A percentile compares a stretch with the other conserved stretches of the same genome.
Conservation (phyloP, 2,888 invertebrate species). For the Hydrotaea diabolus region DNA sequence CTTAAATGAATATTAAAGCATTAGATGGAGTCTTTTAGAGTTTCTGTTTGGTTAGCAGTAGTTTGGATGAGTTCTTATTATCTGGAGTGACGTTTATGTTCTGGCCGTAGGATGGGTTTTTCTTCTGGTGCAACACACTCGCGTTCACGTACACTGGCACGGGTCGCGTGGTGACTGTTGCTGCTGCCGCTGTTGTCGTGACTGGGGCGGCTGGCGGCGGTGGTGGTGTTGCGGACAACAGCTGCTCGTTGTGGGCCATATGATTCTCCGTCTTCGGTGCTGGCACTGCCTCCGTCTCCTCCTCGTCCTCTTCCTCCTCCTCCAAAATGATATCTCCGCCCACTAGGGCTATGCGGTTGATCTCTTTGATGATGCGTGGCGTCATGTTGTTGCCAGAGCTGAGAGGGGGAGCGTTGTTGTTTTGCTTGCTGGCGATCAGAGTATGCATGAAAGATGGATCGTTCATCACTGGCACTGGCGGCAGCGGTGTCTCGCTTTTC, state of each 20-base stretch:
- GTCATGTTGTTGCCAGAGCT: slow-evolving; percentile 66
- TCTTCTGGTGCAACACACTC: slow-evolving; percentile 74
- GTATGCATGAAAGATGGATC: slow-evolving; percentile 42
- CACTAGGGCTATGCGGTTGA: slow-evolving; percentile 77
- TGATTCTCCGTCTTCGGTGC: slow-evolving; percentile 22
- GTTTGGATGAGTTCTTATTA: slow-evolving; percentile 71
- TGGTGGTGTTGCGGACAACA: slow-evolving; percentile 1
- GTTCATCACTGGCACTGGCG: slow-evolving; percentile 65
- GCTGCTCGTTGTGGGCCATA: slow-evolving; percentile 44
- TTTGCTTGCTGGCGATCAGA: slow-evolving; percentile 69
- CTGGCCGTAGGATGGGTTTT: slow-evolving; percentile 75
- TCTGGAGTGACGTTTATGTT: slow-evolving; percentile 76
- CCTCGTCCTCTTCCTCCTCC: slow-evolving; percentile 75
- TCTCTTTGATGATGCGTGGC: slow-evolving; percentile 67
- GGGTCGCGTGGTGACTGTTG: slow-evolving; percentile 45
- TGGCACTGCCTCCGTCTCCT: slow-evolving; percentile 31
- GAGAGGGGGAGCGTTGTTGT: slow-evolving; percentile 58
- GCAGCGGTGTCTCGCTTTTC: slow-evolving; percentile 49
- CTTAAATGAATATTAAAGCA: slow-evolving; percentile 73
- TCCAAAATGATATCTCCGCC: slow-evolving; percentile 79
- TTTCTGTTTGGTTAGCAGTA: slow-evolving; percentile 74
- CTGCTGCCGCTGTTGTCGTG: slow-evolving; percentile 29
- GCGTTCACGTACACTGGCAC: slow-evolving; percentile 74
- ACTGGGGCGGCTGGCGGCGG: slow-evolving; percentile 53
- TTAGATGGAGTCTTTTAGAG: slow-evolving; percentile 77